Evolutionary conservation across 2,888 invertebrate species (phyloP), one percentile per base, ranked within the genome.

Genomic region (Monoplex corrugatus): DNA sequence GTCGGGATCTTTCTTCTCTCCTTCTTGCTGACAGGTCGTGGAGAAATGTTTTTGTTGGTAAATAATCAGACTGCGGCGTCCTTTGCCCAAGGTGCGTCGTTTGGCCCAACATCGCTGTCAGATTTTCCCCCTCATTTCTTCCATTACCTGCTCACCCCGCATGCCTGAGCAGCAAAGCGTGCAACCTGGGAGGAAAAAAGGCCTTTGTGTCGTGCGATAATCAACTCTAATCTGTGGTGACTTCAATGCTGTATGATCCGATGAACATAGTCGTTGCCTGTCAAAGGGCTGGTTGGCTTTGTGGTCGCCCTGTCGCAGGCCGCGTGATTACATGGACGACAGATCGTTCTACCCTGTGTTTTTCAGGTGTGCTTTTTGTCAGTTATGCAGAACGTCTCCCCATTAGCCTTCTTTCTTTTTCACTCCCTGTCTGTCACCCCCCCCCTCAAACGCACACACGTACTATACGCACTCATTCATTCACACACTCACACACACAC

Each of bases 141-240:
- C 43, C 68, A 63, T 68, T 68, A 86, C 86, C 40, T 50, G 68
- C 35, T 35, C 13, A 13, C 45, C 38, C 28, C 23, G 68, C 86
- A 86, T 86, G 86, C 86, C 63, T 86, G 86, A 68, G 86, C 68
- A 68, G 68, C 68, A 68, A 86, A 63, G 86, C 86, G 68, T 86
- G 43, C 86, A 86, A 40, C 23, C 68, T 68, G 40, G 28, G n/a
- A 5, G 32, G 38, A 32, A 80, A 43, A 68, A 38, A n/a, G 86
- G 6, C 68, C 43, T 85, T 40, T 86, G 40, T 86, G 86, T 19
- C n/a, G 63, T 16, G 86, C n/a, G 38, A 43, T 68, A 68, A 68
- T 86, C 40, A 68, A n/a, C 68, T 5, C 43, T 86, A 86, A 86
- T 86, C 86, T 40, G 13, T 28, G 57, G 13, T 86, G 86, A 86